phyloP scores from a whole-genome alignment of 64 coral and sea anemone genomes.

The Trachythela sp. region DNA sequence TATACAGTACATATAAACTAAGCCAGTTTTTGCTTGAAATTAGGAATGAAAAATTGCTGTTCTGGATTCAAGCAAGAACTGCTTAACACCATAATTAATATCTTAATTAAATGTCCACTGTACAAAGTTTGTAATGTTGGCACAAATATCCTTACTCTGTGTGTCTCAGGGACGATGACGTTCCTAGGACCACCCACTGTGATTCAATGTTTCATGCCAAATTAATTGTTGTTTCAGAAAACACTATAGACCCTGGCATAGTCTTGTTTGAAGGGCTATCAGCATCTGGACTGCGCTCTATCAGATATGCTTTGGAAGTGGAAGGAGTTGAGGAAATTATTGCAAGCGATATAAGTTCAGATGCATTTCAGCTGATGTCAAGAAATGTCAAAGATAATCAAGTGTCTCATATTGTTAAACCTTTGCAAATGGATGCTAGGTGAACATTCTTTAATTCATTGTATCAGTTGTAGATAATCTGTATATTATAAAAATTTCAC shows the following conservation, averaged over 20 bases:
- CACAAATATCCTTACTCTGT: background rate
- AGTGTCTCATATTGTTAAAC: slow-evolving; percentile 54
- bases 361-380: slow-evolving; percentile 77
- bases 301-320: slow-evolving; percentile 92
- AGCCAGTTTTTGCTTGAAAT: background rate
- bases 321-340: slow-evolving; percentile 59
- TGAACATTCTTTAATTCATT: too few species aligned
- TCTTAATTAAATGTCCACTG: too few species aligned
- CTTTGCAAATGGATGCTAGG: slow-evolving; percentile 88
- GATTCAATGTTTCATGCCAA: background rate
- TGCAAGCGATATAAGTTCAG: slow-evolving; percentile 91
- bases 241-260: slow-evolving; percentile 22
- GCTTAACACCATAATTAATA: too few species aligned
- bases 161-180: background rate
- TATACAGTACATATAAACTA: too few species aligned
- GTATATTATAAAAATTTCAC: background rate
- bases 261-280: slow-evolving; percentile 75
- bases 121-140: too few species aligned
- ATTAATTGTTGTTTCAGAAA: background rate
- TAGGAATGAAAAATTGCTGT: background rate
- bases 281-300: slow-evolving; percentile 84
- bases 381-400: slow-evolving; percentile 83
- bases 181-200: too few species aligned
- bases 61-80: too few species aligned
- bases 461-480: background rate